phyloP scores from a whole-genome alignment of 2,888 invertebrate species.

The Ethmia dodecea region DNA sequence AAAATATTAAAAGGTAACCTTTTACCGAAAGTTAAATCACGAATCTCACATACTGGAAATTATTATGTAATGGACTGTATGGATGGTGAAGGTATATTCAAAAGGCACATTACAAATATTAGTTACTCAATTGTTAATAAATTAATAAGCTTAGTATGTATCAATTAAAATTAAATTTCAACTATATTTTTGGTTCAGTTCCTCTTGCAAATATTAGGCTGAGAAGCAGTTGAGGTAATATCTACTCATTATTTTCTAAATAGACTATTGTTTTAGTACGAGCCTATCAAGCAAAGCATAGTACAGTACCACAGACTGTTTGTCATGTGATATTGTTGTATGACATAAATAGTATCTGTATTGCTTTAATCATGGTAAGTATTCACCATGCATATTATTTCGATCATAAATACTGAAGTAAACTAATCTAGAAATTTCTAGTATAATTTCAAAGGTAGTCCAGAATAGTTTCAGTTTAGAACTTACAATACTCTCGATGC shows the following conservation, averaged over 20 bases:
- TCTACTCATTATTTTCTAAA: no score
- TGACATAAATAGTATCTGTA: no score
- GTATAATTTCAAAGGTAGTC: slow-evolving; percentile 20
- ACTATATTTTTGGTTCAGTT: slow-evolving; percentile 10
- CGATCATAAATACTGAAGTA: no score
- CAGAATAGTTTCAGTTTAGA: slow-evolving; percentile 13
- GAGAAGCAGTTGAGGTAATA: not conserved
- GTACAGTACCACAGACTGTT: no score
- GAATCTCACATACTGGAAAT: not conserved
- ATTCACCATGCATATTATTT: no score
- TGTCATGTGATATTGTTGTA: no score
- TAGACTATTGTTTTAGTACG: no score
- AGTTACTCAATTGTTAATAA: slow-evolving; percentile 23
- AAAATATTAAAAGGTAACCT: no score
- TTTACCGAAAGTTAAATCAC: no score
- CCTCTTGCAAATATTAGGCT: not conserved
- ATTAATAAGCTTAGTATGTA: slow-evolving; percentile 26
- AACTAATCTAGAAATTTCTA: no score
- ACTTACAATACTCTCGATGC: slow-evolving; percentile 22
- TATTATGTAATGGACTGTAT: slow-evolving; percentile 41
- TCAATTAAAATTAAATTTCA: slow-evolving; percentile 19
- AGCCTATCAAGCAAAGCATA: no score
- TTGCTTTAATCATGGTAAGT: no score
- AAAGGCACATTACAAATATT: slow-evolving; percentile 56
- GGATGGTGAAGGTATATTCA: slow-evolving; percentile 53